Evolutionary conservation across 2,797 vertebrate species (phyloP), one percentile per base, ranked within the genome.

Genomic region (Mionectes olivaceus): DNA sequence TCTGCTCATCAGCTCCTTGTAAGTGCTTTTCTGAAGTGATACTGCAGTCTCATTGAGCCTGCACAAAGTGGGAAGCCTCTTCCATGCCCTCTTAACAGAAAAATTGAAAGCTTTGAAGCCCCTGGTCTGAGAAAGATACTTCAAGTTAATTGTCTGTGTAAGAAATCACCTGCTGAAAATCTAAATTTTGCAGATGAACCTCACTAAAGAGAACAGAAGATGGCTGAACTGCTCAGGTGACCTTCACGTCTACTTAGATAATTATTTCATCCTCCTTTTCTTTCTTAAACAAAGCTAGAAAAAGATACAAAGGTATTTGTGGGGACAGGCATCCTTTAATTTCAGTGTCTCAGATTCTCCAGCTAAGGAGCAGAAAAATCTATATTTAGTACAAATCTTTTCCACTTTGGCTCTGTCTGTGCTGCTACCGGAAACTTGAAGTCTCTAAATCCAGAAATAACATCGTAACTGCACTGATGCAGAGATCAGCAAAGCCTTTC

Each of bases 71-170:
- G 13, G 37, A 91, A 24, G 23, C 55, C 35, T 91, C 32, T 86
- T 88, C 71, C 19, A 1, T 78, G 73, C 68, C 43, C 47, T 93
- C 57, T 28, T 52, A 92, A 55, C 19, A 81, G 76, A 44, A 53
- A 83, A 64, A 80, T 3, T 2, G 50, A 84, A 76, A 63, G 19
- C 65, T 90, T 79, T 73, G 82, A 86, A 91, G 52, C 57, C 19
- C 71, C 39, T 81, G 4, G 15, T 70, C 60, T 50, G 32, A 71
- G 79, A 19, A 78, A 65, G 23, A 59, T 85, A 49, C 25, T 74
- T 84, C 23, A 83, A 65, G 68, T 69, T 81, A 59, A 73, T 85
- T 90, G 93, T 68, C 25, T 92, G 30, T 87, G 69, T 77, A 78
- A 83, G 75, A 28, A 55, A 39, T 88, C 65, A 78, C 19, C 50